Conservation (phyloP, 1,140 invertebrate species). For the Mizuhopecten yessoensis region DNA sequence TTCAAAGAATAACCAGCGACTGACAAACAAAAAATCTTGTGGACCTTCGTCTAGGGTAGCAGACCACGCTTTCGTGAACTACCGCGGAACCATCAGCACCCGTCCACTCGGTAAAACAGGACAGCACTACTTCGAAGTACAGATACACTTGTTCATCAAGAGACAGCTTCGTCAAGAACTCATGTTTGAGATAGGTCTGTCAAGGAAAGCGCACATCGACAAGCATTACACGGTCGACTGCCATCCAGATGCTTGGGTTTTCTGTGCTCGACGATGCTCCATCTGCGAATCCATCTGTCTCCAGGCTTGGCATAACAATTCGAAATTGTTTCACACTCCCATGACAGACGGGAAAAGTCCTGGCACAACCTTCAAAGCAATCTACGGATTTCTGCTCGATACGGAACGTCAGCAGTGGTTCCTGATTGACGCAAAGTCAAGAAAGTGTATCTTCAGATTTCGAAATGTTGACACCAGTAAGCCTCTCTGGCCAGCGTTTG, state of each 20-base stretch:
- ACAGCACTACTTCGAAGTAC: slow-evolving; percentile 58
- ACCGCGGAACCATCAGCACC: slow-evolving; percentile 56
- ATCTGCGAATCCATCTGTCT: slow-evolving; percentile 60
- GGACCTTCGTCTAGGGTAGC: neutral
- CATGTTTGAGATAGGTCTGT: slow-evolving; percentile 60
- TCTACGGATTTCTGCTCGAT: slow-evolving; percentile 60
- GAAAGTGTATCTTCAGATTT: slow-evolving; percentile 55
- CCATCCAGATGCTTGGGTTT: slow-evolving; percentile 54
- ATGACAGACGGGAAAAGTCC: slow-evolving; percentile 49
- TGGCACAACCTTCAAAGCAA: slow-evolving; percentile 52
- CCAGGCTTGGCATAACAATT: slow-evolving; percentile 56
- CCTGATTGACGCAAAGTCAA: slow-evolving; percentile 54
- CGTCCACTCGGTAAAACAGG: slow-evolving; percentile 54
- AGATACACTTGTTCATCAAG: slow-evolving; percentile 56
- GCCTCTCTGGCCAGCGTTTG: slow-evolving; percentile 60
- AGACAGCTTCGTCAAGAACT: slow-evolving; percentile 58
- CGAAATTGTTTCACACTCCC: slow-evolving; percentile 52
- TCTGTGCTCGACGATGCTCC: slow-evolving; percentile 57
- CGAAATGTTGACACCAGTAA: slow-evolving; percentile 55
- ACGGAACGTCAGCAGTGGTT: slow-evolving; percentile 46
- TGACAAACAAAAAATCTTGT: slow-evolving; percentile 51
- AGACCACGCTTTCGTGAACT: slow-evolving; percentile 53
- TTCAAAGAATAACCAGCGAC: slow-evolving; percentile 45
- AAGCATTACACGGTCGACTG: slow-evolving; percentile 60
- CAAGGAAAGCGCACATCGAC: slow-evolving; percentile 56